These are phyloP conservation scores for Sebastes fasciatus DNA, from an alignment of 2,113 vertebrate species.

Conservation along the genomic window DNA sequence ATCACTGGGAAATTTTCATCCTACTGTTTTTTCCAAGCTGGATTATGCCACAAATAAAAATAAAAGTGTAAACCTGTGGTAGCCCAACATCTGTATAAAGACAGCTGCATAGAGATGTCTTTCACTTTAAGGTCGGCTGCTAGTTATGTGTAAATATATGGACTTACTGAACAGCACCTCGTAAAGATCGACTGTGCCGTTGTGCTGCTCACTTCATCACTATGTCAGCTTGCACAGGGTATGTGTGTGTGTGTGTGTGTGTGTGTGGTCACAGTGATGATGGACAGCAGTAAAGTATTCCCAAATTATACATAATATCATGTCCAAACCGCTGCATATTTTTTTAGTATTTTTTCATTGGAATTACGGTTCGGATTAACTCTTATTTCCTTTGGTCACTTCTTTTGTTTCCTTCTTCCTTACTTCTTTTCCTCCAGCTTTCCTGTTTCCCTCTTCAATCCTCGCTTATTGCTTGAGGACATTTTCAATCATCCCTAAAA, in stretches of 20 bases:
- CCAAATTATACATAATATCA: not conserved
- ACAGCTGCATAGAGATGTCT: not conserved
- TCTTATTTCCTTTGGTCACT: not conserved
- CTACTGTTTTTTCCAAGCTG: conserved; percentile 45
- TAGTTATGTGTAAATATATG: not conserved
- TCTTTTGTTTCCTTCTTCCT: not conserved
- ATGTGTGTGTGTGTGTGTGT: not conserved
- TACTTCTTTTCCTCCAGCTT: not conserved
- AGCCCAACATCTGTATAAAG: not conserved
- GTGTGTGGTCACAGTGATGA: not conserved
- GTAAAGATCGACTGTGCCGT: not conserved
- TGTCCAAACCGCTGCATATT: not conserved
- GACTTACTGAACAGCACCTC: not conserved
- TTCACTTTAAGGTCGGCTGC: not conserved
- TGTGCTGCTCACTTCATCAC: not conserved
- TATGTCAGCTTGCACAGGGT: not conserved
- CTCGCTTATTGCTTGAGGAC: not conserved
- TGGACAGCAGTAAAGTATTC: not conserved
- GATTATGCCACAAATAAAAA: too few relatives aligned
- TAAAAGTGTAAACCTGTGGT: too few relatives aligned
- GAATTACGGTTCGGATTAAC: not conserved
- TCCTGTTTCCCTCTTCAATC: not conserved
- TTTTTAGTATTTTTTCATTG: not conserved
- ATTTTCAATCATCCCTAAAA: not conserved
- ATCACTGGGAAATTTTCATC: conserved; percentile 42